Evolutionary conservation across 2,888 invertebrate genomes (phyloP).

Genomic region (Drosophila histrio): DNA sequence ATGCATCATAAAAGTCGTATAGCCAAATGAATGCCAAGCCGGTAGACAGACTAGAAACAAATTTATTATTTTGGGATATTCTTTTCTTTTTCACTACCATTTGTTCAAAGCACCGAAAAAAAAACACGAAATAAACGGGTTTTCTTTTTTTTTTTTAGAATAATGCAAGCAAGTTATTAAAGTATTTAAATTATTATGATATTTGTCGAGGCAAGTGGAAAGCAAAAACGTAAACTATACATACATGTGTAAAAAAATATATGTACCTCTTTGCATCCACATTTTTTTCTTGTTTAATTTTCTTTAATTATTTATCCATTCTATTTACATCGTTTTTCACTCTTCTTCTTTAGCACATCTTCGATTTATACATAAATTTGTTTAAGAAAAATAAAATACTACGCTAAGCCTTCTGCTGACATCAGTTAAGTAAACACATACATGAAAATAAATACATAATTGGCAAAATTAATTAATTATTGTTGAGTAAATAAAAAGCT

Average conservation of each 20-base stretch:
- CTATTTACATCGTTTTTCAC: slow-evolving; percentile 55
- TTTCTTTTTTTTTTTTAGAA: too few relatives aligned
- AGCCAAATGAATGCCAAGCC: slow-evolving; percentile 65
- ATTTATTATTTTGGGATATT: slow-evolving; percentile 32
- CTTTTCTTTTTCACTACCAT: slow-evolving; percentile 9
- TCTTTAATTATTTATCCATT: slow-evolving; percentile 11
- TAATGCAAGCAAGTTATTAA: slow-evolving; percentile 35
- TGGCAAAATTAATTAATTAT: slow-evolving; percentile 53
- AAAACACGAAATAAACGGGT: slow-evolving; percentile 16
- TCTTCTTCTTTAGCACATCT: slow-evolving; percentile 31
- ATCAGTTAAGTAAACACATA: slow-evolving; percentile 49
- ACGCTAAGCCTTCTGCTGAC: slow-evolving; percentile 13
- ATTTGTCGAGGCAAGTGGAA: slow-evolving; percentile 38
- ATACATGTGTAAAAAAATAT: slow-evolving; percentile 69
- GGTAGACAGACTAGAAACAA: slow-evolving; percentile 61
- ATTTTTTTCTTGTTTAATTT: slow-evolving; percentile 5
- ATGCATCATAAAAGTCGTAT: slow-evolving; percentile 51
- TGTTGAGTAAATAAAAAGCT: slow-evolving; percentile 56
- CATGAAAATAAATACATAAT: slow-evolving; percentile 71
- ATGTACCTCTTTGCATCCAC: slow-evolving; percentile 57
- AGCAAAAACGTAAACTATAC: slow-evolving; percentile 63
- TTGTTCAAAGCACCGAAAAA: slow-evolving; percentile 32
- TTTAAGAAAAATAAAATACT: slow-evolving; percentile 36
- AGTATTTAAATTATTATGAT: slow-evolving; percentile 34
- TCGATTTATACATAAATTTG: slow-evolving; percentile 29